Evolutionary conservation across 2,113 vertebrate species (phyloP).

Genomic region (Enhydra lutris): DNA sequence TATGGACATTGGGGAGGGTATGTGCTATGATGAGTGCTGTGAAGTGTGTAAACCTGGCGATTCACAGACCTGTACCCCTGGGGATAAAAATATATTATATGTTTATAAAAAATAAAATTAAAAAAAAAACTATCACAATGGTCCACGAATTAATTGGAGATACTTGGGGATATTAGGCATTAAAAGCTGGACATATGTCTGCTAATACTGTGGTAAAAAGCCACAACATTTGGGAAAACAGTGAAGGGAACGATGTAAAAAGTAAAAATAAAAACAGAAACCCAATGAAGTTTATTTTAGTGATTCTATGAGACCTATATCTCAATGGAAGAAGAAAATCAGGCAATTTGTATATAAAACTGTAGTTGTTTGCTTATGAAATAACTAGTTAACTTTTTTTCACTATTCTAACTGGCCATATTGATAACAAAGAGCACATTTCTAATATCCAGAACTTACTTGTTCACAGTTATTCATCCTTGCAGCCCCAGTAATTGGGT

Average conservation of each 20-base stretch:
- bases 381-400: not conserved
- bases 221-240: not conserved
- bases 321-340: not conserved
- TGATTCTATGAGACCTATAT: not conserved
- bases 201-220: slow-evolving; percentile 49
- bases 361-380: not conserved
- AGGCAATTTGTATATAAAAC: not conserved
- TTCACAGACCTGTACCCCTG: no score
- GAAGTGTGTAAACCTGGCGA: no score
- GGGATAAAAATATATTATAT: no score
- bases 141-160: slow-evolving; percentile 4
- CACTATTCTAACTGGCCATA: not conserved
- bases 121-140: not conserved
- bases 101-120: no score
- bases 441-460: not conserved
- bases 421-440: not conserved
- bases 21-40: no score
- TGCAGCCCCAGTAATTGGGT: not conserved
- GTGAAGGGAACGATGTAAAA: not conserved
- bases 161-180: slow-evolving; percentile 14
- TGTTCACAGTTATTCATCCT: not conserved
- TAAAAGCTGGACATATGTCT: not conserved
- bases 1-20: no score
- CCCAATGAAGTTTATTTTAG: not conserved
- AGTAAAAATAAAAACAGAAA: slow-evolving; percentile 14